Evolutionary conservation across 2,797 vertebrate genomes (phyloP).

Genomic region (Scolopax rusticola): DNA sequence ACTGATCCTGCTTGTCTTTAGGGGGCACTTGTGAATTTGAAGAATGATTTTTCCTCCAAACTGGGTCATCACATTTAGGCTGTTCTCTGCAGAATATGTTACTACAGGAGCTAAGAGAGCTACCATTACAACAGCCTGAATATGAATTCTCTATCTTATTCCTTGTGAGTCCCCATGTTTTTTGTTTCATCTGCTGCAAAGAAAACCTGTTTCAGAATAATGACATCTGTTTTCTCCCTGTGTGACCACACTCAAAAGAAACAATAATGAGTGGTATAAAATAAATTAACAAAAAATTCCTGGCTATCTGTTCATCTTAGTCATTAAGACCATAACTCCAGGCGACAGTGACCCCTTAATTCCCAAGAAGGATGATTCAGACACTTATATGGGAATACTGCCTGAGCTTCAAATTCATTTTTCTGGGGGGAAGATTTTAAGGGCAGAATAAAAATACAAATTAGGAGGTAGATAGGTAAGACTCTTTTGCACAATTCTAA

Average conservation of each 20-base stretch:
- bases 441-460: background rate
- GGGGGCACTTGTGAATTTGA: background rate
- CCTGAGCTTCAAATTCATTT: background rate
- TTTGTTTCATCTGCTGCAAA: background rate
- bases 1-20: background rate
- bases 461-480: background rate
- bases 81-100: background rate
- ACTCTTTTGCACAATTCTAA: background rate
- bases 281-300: background rate
- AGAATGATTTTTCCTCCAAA: background rate
- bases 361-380: background rate
- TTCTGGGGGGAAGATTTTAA: background rate
- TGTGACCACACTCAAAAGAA: background rate
- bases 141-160: background rate
- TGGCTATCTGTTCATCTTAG: background rate
- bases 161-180: background rate
- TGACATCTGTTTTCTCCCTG: background rate
- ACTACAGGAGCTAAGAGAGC: background rate
- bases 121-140: background rate
- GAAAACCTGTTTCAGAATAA: background rate
- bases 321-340: background rate
- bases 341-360: background rate
- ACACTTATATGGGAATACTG: background rate
- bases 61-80: background rate
- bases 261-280: background rate